These are phyloP conservation scores for Lampris megalopsis DNA, from an alignment of 2,113 vertebrate genomes.

Conservation along the genomic window DNA sequence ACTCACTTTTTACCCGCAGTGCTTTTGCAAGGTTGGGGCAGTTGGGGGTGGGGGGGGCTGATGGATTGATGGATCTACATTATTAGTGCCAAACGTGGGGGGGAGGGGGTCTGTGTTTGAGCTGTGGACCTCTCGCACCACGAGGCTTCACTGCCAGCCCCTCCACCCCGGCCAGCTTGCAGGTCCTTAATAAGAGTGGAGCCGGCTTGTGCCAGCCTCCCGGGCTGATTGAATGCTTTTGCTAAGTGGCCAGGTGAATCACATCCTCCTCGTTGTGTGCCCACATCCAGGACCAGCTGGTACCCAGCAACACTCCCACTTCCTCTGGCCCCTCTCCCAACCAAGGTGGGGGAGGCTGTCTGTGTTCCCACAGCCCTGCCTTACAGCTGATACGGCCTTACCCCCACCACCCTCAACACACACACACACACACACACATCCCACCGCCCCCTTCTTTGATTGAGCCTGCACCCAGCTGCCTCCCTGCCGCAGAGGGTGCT, in stretches of 20 bases:
- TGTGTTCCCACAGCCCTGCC: constrained; percentile 27
- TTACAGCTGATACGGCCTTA: constrained; percentile 41
- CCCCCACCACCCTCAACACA: neutral
- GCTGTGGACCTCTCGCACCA: neutral
- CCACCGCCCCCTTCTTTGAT: constrained; percentile 30
- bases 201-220: constrained; percentile 9
- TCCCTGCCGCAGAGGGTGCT: constrained; percentile 23
- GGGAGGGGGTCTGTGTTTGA: too few species aligned
- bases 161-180: neutral
- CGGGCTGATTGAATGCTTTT: constrained; percentile 34
- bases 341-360: constrained; percentile 19
- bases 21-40: too few species aligned
- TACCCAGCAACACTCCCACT: constrained; percentile 39
- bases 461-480: constrained; percentile 46
- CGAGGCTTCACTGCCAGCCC: neutral
- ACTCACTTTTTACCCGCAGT: too few species aligned
- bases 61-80: neutral
- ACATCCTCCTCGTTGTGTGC: constrained; percentile 7
- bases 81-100: neutral
- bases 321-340: constrained; percentile 53
- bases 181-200: constrained; percentile 38
- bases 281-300: constrained; percentile 59
- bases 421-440: too few species aligned
- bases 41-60: too few species aligned
- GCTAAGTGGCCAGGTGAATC: constrained; percentile 65